Base-by-base conservation (phyloP, 2,113 vertebrate genomes). In the Nymphicus hollandicus region DNA sequence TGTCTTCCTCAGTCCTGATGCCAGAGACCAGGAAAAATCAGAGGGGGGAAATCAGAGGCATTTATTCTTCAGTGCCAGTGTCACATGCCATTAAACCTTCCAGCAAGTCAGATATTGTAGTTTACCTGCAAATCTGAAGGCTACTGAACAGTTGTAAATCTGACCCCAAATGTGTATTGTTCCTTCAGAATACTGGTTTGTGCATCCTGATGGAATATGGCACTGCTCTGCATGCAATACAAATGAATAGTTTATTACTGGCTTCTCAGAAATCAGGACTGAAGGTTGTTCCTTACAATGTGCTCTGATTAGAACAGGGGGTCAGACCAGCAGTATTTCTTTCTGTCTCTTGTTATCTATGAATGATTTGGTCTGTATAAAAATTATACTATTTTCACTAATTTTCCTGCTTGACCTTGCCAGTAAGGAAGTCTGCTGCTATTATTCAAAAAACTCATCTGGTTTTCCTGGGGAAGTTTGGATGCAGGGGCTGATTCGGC, bases 231-330 rank as follows among this genome's bases (percentile, higher is more conserved):
- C 70, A 27, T 47, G 73, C 94, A 88, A 90, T 41, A 86, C 71
- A 91, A 84, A 96, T 89, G 91, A 92, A 88, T 84, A 33, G 58
- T 81, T 89, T 95, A 63, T 94, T 95, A 95, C 15, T 20, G 39
- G 69, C 91, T 84, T 77, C 79, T 88, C 84, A 92, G 65, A 96
- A 97, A 95, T 89, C 91, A 94, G 52, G 43, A 23, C 41, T 82
- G 46, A 71, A 87, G 37, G 56, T 49, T 77, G n/a, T 23, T 91
- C 44, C 70, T 92, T 33, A 96, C 93, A 96, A 96, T 94, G 66
- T 3, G 1, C 81, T 94, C 91, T 96, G 93, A 95, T 97, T 96
- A 94, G 83, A 95, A 60, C 73, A 61, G 43, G 37, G 65, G 77
- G 63, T 89, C 89, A 64, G 63, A 64, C 33, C 44, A 66, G 81